Evolutionary conservation across 2,113 vertebrate genomes (phyloP).

Genomic region (Morone chrysops): DNA sequence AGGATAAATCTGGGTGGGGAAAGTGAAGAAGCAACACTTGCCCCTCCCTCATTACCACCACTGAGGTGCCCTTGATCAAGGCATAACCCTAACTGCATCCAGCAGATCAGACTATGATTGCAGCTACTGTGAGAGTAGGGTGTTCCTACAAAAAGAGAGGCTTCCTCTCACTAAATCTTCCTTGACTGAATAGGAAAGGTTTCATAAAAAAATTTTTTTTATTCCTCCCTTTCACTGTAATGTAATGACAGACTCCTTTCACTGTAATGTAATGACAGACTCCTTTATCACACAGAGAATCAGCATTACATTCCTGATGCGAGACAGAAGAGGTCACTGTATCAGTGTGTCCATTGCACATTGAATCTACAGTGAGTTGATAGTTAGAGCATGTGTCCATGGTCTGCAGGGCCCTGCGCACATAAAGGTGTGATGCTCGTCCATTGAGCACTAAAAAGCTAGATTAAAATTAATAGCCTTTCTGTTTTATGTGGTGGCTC

Average conservation of each 20-base stretch:
- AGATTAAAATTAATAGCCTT: constrained; percentile 12
- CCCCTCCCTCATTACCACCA: no score
- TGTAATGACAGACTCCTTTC: background rate
- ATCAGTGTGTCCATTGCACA: background rate
- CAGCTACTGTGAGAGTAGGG: no score
- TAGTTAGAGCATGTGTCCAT: constrained; percentile 31
- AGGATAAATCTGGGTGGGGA: no score
- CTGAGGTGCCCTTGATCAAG: no score
- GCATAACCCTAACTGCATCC: no score
- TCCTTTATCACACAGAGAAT: background rate
- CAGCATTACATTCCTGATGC: background rate
- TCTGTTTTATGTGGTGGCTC: constrained; percentile 22
- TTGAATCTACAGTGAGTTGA: constrained; percentile 9
- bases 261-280: background rate
- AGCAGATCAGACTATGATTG: no score
- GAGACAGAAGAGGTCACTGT: constrained; percentile 17
- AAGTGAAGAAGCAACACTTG: no score
- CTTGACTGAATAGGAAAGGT: no score
- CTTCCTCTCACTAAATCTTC: no score
- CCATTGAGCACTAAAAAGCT: constrained; percentile 17
- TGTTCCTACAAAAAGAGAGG: no score
- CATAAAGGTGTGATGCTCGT: background rate
- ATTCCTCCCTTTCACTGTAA: background rate
- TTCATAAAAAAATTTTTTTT: no score
- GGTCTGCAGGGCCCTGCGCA: background rate